Evolutionary conservation across 2,888 invertebrate genomes (phyloP), one percentile per base, ranked within the genome.

Genomic region (Incurvaria masculella): DNA sequence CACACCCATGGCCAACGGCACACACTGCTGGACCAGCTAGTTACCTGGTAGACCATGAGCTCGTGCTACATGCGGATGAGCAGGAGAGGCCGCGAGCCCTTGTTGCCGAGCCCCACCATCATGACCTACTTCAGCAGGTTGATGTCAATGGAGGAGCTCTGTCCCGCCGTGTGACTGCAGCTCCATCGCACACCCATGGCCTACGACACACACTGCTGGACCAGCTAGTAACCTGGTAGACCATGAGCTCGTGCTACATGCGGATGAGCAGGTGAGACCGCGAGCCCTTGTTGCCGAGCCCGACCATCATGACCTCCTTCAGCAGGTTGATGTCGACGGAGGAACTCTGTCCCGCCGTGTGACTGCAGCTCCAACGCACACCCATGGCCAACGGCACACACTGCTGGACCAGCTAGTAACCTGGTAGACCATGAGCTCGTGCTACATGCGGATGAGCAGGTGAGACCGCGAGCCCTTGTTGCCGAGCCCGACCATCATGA

Each of bases 391-490:
- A n/a, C n/a, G n/a, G n/a, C n/a, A n/a, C n/a, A n/a, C n/a, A n/a
- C n/a, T n/a, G n/a, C n/a, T n/a, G n/a, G n/a, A n/a, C n/a, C n/a
- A n/a, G n/a, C n/a, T n/a, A n/a, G 51, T 49, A 21, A 79, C 92
- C 80, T 97, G 94, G 65, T 98, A 98, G 49, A 97, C 83, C 58
- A 94, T 83, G 45, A 97, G 72, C 63, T 93, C 92, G 47, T 87
- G 84, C 17, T 88, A 84, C 51, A 88, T 72, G 46, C 92, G 78
- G 55, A 94, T 85, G 55, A 97, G 71, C 41, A 98, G 74, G 51
- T 94, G 68, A 0, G 96, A 96, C 46, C 94, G 80, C 38, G 86
- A 84, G 1, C 89, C 88, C 58, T 89, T 88, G 59, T 89, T 85
- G 0, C 98, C 98, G 48, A 98, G 74, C 0, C 94, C 94, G 2